phyloP scores from a whole-genome alignment of 1,140 invertebrate species.

The Panagrolaimus sp. region DNA sequence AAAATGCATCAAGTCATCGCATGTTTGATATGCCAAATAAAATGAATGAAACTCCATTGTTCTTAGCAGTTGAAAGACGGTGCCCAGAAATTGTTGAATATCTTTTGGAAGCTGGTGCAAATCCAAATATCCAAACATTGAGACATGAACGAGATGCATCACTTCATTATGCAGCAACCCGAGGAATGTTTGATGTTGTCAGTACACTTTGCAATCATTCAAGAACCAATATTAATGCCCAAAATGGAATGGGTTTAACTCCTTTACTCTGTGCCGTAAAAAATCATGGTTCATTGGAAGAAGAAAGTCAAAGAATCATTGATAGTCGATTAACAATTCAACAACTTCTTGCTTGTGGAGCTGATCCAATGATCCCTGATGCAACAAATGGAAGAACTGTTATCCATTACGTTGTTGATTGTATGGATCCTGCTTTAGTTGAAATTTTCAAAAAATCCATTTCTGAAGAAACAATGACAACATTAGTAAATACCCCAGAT shows the following conservation, averaged over 20 bases:
- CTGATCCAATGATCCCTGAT: conserved; percentile 48
- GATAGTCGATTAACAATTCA: conserved; percentile 44
- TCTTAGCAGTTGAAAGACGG: conserved; percentile 53
- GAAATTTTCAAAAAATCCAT: conserved; percentile 50
- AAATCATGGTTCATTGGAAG: conserved; percentile 52
- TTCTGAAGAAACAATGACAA: conserved; percentile 44
- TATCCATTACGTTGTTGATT: conserved; percentile 53
- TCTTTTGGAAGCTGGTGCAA: conserved; percentile 52
- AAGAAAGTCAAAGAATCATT: conserved; percentile 45
- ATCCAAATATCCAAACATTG: conserved; percentile 50
- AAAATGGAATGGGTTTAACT: conserved; percentile 55
- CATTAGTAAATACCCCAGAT: conserved; percentile 47
- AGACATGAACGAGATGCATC: conserved; percentile 43
- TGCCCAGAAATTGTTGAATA: conserved; percentile 51
- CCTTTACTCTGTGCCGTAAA: conserved; percentile 55
- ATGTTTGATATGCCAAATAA: conserved; percentile 52
- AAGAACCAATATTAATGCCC: conserved; percentile 41
- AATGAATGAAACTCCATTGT: conserved; percentile 54
- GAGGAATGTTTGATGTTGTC: conserved; percentile 11
- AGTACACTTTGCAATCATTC: conserved; percentile 12
- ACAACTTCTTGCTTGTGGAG: conserved; percentile 45
- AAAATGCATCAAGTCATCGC: conserved; percentile 26
- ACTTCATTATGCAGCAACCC: conserved; percentile 54
- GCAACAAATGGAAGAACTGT: conserved; percentile 51
- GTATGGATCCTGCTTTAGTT: conserved; percentile 42